Base-by-base conservation (phyloP, 2,797 vertebrate genomes). In the Etheostoma perlongum region DNA sequence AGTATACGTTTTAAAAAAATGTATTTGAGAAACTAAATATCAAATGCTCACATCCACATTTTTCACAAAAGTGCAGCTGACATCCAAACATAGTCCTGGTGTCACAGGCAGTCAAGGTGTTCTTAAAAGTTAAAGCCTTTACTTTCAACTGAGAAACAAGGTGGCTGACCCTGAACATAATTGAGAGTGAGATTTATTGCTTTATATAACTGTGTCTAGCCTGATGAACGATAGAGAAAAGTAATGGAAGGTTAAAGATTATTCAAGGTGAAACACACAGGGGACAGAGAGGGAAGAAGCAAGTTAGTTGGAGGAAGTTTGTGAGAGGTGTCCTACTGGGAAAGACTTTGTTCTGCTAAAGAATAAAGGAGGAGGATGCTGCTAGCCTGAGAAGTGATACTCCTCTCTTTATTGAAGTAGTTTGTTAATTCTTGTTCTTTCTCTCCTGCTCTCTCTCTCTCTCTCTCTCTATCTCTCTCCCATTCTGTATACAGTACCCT, bases 391-490 rank as follows among this genome's bases (percentile, higher is more conserved):
- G 51, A 76, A 53, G 44, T 63, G 16, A n/a, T 33, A n/a, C 21
- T 30, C 7, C 4, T 49, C 6, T 70, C 61, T 78, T 33, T 46
- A n/a, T 48, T 64, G 60, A 57, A 27, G 21, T 7, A 19, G 48
- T 85, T 72, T 70, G 2, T 68, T 33, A 48, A 49, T 69, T 78
- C 23, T 64, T 49, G 1, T n/a, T 72, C 19, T 27, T 13, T 72
- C 40, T n/a, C 9, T 42, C n/a, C 36, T 23, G 19, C 54, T 62
- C 11, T 52, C 49, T 46, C 13, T 36, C 36, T 40, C 10, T 55
- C 12, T n/a, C 9, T n/a, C n/a, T n/a, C n/a, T 40, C 74, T 71
- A 23, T 78, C 30, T 68, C 46, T 55, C 12, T n/a, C 9, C 44
- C 27, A 30, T 21, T n/a, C 61, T 61, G 16, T 62, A 2, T 40